Base-by-base conservation (phyloP, 2,888 invertebrate genomes). In the Aromia moschata region DNA sequence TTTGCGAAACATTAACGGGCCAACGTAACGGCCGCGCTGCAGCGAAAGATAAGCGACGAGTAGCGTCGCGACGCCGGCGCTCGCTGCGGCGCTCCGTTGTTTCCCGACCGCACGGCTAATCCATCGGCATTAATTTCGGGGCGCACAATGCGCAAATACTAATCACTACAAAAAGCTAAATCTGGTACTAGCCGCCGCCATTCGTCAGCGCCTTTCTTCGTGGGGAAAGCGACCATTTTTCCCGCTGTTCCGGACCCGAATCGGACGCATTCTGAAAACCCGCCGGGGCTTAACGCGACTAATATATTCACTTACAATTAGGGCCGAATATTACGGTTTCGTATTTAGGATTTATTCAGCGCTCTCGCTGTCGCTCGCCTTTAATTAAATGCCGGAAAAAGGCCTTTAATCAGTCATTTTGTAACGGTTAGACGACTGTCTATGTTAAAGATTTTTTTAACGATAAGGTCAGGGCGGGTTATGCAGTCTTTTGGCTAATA, bases 111-210 rank as follows among this genome's bases (percentile, higher is more conserved):
- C 71, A 68, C 64, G 65, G 65, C 61, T 67, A 69, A 71, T 69
- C 69, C 68, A 68, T 62, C 57, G 70, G 64, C 68, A 68, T 69
- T 71, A 68, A 71, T 68, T 67, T 63, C 62, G 51, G 61, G 59
- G 38, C 38, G 57, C 58, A 64, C 65, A 65, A 67, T 67, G 69
- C 69, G 65, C 68, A 65, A n/a, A 64, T 65, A 64, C 67, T 68
- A 71, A 69, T 70, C 66, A 60, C 62, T 67, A 63, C 68, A 70
- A 67, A 68, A 66, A 67, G 61, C 64, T 49, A 59, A 65, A 67
- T 65, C 67, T 65, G 56, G 65, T 45, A 62, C 62, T 65, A 57
- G 56, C 64, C 62, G 44, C 45, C 47, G 43, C 64, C 61, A 64
- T 65, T 67, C 65, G 56, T 59, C 62, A 64, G 58, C 36, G 52